Evolutionary conservation across 2,113 vertebrate species (phyloP).

Genomic region (Serilophus lunatus): DNA sequence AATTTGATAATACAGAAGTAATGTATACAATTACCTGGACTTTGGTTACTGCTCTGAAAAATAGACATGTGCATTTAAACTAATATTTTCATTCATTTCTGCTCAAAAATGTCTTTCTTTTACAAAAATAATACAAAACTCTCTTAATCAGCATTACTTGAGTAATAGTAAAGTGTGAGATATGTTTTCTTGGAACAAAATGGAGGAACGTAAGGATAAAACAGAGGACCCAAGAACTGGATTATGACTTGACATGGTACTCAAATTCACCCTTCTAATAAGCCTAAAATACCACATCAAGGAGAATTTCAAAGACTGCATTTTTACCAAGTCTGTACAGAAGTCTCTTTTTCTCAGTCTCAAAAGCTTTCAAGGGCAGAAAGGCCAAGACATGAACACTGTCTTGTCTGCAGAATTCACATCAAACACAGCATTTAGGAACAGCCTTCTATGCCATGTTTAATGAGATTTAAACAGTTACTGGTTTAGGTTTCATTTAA

Average conservation of each 20-base stretch:
- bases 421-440: conserved; percentile 5
- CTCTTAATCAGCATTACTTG: background rate
- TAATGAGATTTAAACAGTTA: background rate
- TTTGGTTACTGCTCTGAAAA: background rate
- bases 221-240: background rate
- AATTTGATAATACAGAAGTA: background rate
- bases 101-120: background rate
- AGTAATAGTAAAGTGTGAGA: background rate
- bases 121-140: background rate
- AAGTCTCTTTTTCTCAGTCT: conserved; percentile 25
- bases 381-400: conserved; percentile 20
- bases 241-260: conserved; percentile 4
- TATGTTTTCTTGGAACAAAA: background rate
- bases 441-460: background rate
- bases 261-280: conserved; percentile 42
- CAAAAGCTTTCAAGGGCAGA: conserved; percentile 38
- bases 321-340: conserved; percentile 22
- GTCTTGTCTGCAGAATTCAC: conserved; percentile 30
- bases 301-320: conserved; percentile 42
- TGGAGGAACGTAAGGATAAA: background rate
- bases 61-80: background rate
- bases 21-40: background rate
- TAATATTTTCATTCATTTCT: background rate
- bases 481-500: background rate
- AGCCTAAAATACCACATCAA: conserved; percentile 52